Evolutionary conservation across 2,113 vertebrate genomes (phyloP), one percentile per base, ranked within the genome.

Genomic region (Pleuronectes platessa): DNA sequence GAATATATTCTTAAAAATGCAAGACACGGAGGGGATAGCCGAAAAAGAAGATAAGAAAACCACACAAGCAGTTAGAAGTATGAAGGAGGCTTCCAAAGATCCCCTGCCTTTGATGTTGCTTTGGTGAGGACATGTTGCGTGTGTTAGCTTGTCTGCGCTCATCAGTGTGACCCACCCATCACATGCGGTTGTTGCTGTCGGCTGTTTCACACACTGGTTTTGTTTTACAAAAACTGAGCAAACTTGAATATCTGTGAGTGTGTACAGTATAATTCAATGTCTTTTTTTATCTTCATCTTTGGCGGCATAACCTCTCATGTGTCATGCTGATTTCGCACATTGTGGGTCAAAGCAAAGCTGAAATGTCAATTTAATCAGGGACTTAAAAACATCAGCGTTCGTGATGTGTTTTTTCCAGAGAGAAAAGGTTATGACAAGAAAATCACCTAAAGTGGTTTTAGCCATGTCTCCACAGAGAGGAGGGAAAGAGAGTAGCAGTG

Each of bases 131-230:
- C 21, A 74, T 37, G 23, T 26, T 71, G 23, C 15, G 27, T 74
- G 8, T 12, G 21, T 70, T 65, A 76, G 37, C 24, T n/a, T 59
- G 49, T 51, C 14, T 13, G 20, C 10, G 24, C 11, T 51, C 18
- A 63, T 83, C 56, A 66, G 18, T 51, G 18, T 71, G 47, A 81
- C 53, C 78, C 67, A 63, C 35, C 58, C n/a, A 53, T 68, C 68
- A 40, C 37, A 24, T 74, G 68, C 14, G 68, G 54, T 51, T 35
- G 55, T 37, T 66, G 37, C 74, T 63, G 56, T 31, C 31, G 31
- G 20, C 17, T 3, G 56, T 53, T 62, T 81, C 54, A 20, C 31
- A 21, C 1, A 1, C 4, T 27, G 49, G 21, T 65, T 47, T 65
- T 10, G 63, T 40, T 63, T 54, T 23, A 35, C 17, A n/a, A 68